Percentiles rank a stretch among this genome's conserved stretches.
phyloP scores from a whole-genome alignment of 2,797 vertebrate species.

The Percopsis omiscomaycus region DNA sequence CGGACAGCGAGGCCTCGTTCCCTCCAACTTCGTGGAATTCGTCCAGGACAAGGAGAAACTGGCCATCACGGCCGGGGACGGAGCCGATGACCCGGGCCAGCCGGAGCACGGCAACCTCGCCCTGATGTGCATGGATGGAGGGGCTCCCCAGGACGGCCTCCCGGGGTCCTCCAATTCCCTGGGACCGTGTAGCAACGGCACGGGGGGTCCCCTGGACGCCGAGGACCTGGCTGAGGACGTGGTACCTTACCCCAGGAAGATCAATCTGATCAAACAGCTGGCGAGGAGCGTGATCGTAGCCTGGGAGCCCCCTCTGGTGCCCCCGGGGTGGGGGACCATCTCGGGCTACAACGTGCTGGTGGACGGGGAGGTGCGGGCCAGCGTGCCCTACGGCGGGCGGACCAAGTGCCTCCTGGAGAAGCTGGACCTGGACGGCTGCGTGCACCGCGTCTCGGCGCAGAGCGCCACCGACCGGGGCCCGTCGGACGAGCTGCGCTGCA shows the following conservation, averaged over 20 bases:
- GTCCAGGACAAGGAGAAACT: constrained; percentile 91
- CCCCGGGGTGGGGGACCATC: constrained; percentile 88
- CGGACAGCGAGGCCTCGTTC: constrained; percentile 93
- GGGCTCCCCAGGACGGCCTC: constrained; percentile 65
- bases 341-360: constrained; percentile 92
- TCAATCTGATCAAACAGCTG: constrained; percentile 96
- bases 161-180: constrained; percentile 64
- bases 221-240: constrained; percentile 91
- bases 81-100: constrained; percentile 80
- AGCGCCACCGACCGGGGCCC: constrained; percentile 84
- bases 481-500: constrained; percentile 93
- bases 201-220: constrained; percentile 73
- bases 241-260: constrained; percentile 96
- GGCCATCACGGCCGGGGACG: constrained; percentile 70
- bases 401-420: constrained; percentile 94
- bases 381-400: constrained; percentile 79
- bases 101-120: constrained; percentile 73
- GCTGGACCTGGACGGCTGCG: constrained; percentile 86
- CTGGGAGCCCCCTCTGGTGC: constrained; percentile 91
- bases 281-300: constrained; percentile 97
- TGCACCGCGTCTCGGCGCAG: constrained; percentile 91
- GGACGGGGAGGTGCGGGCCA: constrained; percentile 87
- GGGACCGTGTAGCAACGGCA: constrained; percentile 82
- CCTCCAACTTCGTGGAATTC: constrained; percentile 98
- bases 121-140: constrained; percentile 69